phyloP scores from a whole-genome alignment of 92 coral and sea anemone species.

The Blastomussa wellsi region DNA sequence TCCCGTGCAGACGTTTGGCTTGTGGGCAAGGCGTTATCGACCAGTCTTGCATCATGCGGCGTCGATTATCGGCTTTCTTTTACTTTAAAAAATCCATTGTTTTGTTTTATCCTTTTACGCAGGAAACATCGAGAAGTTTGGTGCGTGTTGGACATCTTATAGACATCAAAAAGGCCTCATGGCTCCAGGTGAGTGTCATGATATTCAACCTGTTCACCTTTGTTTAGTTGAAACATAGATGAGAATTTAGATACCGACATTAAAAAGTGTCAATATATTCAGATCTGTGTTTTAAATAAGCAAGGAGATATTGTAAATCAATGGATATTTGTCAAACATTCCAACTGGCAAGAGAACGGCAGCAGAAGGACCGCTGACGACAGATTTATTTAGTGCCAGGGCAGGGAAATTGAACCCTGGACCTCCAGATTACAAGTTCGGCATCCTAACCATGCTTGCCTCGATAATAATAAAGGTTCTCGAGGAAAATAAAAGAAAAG shows the following conservation, averaged over 20 bases:
- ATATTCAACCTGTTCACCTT: not conserved
- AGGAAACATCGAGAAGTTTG: constrained; percentile 86
- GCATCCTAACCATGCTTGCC: too few species aligned
- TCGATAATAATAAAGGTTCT: too few species aligned
- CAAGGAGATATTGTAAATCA: not conserved
- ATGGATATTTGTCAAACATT: too few species aligned
- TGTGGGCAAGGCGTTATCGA: not conserved
- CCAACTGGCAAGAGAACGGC: too few species aligned
- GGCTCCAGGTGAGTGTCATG: constrained; percentile 79
- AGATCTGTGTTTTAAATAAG: not conserved
- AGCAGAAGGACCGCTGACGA: too few species aligned
- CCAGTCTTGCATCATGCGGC: not conserved
- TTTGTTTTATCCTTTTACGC: not conserved
- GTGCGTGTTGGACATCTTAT: constrained; percentile 78
- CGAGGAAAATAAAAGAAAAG: not conserved
- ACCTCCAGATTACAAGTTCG: too few species aligned
- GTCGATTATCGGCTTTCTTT: not conserved
- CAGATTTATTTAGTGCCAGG: too few species aligned
- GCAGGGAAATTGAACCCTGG: too few species aligned
- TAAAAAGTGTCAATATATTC: too few species aligned
- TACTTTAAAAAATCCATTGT: not conserved
- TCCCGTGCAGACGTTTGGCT: not conserved
- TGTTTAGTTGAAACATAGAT: not conserved
- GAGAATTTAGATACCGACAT: not conserved
- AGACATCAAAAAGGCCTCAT: constrained; percentile 88